Evolutionary conservation across 2,888 invertebrate genomes (phyloP).

Genomic region (Rhaphigaster nebulosa): DNA sequence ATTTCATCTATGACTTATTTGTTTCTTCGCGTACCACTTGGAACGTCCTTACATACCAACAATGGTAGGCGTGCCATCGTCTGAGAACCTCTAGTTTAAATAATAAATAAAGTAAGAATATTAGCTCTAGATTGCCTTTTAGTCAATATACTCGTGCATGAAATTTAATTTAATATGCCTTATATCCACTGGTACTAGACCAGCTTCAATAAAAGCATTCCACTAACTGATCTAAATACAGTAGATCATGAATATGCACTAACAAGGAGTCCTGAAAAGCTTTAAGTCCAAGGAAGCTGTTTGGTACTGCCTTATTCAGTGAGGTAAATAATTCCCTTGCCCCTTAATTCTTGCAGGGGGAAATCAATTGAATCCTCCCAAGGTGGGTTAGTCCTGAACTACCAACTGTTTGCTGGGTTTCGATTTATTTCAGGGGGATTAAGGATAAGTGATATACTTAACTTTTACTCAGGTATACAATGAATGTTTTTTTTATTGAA

Average conservation of each 20-base stretch:
- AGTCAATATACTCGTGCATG: background rate
- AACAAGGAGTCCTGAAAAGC: background rate
- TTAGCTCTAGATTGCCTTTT: no score
- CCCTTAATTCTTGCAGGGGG: conserved; percentile 15
- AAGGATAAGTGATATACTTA: background rate
- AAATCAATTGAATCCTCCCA: background rate
- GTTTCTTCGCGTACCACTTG: no score
- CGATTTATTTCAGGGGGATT: background rate
- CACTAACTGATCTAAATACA: background rate
- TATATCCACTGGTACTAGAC: background rate
- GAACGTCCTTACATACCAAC: no score
- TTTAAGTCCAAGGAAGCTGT: background rate
- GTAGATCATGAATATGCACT: conserved; percentile 4
- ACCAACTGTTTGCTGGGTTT: background rate
- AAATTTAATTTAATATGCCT: background rate
- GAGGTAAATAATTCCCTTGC: conserved; percentile 2
- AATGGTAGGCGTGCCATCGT: no score
- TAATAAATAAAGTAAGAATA: no score
- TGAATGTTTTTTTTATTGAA: background rate
- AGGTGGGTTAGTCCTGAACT: background rate
- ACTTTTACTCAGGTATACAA: background rate
- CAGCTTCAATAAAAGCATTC: background rate
- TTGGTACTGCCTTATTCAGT: conserved; percentile 22
- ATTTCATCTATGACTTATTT: no score
- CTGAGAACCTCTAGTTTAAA: no score